Percentiles rank a stretch among this genome's conserved stretches.
Conservation (phyloP, 2,888 invertebrate species). For the Acheta domesticus region DNA sequence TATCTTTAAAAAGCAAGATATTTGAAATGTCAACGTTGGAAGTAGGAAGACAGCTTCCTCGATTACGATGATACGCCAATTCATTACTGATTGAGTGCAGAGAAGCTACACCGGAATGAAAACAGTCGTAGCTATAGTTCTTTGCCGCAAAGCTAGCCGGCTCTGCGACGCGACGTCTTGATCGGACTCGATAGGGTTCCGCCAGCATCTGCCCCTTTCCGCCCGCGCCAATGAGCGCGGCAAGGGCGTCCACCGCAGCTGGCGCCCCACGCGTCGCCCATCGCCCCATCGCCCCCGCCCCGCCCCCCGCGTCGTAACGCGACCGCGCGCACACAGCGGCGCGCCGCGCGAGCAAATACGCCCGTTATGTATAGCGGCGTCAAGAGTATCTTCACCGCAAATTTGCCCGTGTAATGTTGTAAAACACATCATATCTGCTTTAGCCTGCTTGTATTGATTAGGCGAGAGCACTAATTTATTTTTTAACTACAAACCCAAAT, state of each 20-base stretch:
- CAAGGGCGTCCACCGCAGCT: neutral
- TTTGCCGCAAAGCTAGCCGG: no score
- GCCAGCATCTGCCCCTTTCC: neutral
- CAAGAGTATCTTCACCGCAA: slow-evolving; percentile 18
- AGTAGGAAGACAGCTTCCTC: no score
- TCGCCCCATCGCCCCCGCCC: neutral
- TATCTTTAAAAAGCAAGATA: no score
- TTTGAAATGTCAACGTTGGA: no score
- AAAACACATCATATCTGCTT: slow-evolving; percentile 19
- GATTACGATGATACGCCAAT: no score
- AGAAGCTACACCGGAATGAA: no score
- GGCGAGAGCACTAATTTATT: slow-evolving; percentile 24
- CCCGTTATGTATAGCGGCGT: slow-evolving; percentile 10
- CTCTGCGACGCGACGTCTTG: no score
- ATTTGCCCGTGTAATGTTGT: slow-evolving; percentile 12
- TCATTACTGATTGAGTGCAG: no score
- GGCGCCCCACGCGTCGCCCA: neutral
- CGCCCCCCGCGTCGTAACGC: neutral
- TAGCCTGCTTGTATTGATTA: slow-evolving; percentile 22
- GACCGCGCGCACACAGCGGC: neutral
- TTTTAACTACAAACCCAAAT: slow-evolving; percentile 26
- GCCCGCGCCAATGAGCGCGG: neutral
- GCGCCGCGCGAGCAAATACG: neutral
- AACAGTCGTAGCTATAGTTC: no score
- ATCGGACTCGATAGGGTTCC: neutral